Percentiles rank a stretch among this genome's conserved stretches.
These are phyloP conservation scores for Coracopsis vasa DNA, from an alignment of 2,113 vertebrate genomes.

Conservation along the genomic window DNA sequence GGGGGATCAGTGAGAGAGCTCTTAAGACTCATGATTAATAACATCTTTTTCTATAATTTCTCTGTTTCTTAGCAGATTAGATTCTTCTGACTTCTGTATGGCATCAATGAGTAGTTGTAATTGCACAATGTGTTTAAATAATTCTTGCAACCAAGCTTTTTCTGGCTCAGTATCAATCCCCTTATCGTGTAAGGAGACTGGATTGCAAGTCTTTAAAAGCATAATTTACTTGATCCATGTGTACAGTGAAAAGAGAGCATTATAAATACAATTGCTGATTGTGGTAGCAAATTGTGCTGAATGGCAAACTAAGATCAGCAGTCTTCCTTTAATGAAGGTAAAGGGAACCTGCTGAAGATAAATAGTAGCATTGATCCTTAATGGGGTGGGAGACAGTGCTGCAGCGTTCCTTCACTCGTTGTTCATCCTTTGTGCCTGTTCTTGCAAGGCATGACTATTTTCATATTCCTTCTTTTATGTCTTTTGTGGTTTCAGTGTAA, in stretches of 20 bases:
- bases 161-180: neutral
- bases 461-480: neutral
- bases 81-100: neutral
- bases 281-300: neutral
- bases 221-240: neutral
- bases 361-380: neutral
- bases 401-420: neutral
- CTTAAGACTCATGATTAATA: neutral
- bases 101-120: neutral
- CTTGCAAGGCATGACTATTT: neutral
- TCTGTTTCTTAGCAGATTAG: neutral
- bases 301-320: neutral
- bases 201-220: neutral
- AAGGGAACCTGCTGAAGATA: neutral
- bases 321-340: neutral
- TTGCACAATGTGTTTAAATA: neutral
- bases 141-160: neutral
- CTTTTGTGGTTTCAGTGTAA: rapidly evolving
- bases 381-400: neutral
- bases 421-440: neutral
- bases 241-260: neutral
- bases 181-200: neutral
- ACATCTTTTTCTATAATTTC: neutral
- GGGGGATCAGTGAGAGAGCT: neutral
- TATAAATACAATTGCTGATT: neutral